A percentile compares a stretch with the other conserved stretches of the same genome.
phyloP scores from a whole-genome alignment of 2,888 invertebrate genomes.

The Actias luna region DNA sequence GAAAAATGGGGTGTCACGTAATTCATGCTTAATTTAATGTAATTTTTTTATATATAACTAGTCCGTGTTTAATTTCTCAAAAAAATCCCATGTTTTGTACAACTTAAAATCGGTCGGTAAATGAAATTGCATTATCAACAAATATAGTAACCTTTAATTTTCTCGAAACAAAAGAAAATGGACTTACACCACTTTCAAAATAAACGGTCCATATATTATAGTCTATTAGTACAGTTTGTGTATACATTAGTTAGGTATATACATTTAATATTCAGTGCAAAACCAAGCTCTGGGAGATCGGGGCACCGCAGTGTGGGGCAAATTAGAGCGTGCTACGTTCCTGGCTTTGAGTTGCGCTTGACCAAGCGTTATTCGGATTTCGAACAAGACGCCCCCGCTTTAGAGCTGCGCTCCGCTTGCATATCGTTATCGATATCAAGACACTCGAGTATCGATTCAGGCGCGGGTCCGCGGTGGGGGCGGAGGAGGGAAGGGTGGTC shows the following conservation, averaged over 20 bases:
- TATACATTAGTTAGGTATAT: constrained; percentile 22
- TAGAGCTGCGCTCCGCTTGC: constrained; percentile 48
- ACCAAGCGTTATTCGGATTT: constrained; percentile 77
- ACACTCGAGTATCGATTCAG: constrained; percentile 65
- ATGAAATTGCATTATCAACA: too few species aligned
- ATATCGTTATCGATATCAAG: constrained; percentile 58
- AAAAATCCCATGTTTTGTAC: too few species aligned
- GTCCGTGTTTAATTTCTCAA: too few species aligned
- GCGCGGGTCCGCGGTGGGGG: constrained; percentile 27
- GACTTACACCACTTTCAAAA: too few species aligned
- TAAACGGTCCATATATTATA: too few species aligned
- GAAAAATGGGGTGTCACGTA: too few species aligned
- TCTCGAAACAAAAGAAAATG: too few species aligned
- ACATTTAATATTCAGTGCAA: constrained; percentile 43
- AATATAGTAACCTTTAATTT: too few species aligned
- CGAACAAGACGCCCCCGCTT: constrained; percentile 65
- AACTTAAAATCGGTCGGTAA: too few species aligned
- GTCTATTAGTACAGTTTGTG: not conserved
- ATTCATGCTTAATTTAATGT: too few species aligned
- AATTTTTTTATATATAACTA: too few species aligned
- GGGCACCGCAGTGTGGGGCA: constrained; percentile 49
- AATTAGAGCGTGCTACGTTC: constrained; percentile 68
- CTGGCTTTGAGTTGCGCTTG: constrained; percentile 75
- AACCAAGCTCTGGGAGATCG: constrained; percentile 24
- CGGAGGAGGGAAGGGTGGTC: constrained; percentile 33